Conservation (phyloP, 1,140 invertebrate species). For the Danaus plexippus region DNA sequence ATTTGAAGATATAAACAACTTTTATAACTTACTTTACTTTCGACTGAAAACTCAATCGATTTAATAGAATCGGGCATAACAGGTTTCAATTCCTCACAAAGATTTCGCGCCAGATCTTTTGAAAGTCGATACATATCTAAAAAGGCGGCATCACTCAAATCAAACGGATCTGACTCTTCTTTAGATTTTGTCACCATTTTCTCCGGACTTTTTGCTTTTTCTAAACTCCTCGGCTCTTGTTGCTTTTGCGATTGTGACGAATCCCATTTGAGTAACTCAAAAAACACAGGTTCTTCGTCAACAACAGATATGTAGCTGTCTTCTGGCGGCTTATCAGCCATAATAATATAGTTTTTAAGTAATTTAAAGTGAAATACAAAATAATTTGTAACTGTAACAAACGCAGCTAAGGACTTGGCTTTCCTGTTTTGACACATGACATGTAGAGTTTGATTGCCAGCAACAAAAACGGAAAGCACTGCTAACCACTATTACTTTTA, state of each 20-base stretch:
- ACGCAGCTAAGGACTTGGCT: conserved; percentile 35
- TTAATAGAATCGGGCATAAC: conserved; percentile 60
- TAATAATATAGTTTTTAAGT: conserved; percentile 34
- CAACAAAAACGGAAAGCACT: too few relatives aligned
- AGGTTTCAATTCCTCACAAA: conserved; percentile 54
- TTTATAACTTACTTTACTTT: conserved; percentile 43
- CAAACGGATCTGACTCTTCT: conserved; percentile 52
- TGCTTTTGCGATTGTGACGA: conserved; percentile 51
- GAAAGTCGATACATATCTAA: conserved; percentile 50
- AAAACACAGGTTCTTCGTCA: conserved; percentile 61
- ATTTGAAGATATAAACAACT: too few relatives aligned
- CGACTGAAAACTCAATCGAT: conserved; percentile 58
- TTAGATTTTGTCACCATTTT: conserved; percentile 38
- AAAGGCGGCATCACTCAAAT: conserved; percentile 48
- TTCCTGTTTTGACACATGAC: conserved; percentile 18
- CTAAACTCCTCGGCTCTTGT: conserved; percentile 41
- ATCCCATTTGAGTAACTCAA: conserved; percentile 62
- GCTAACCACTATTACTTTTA: too few relatives aligned
- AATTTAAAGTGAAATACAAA: conserved; percentile 28
- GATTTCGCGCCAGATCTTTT: conserved; percentile 50
- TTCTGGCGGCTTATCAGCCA: conserved; percentile 60
- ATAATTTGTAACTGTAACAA: conserved; percentile 41
- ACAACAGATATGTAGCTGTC: conserved; percentile 64
- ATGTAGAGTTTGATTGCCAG: not conserved
- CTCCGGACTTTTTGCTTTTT: conserved; percentile 54